Base-by-base conservation (phyloP, 1,140 invertebrate species). In the Diabrotica virgifera region DNA sequence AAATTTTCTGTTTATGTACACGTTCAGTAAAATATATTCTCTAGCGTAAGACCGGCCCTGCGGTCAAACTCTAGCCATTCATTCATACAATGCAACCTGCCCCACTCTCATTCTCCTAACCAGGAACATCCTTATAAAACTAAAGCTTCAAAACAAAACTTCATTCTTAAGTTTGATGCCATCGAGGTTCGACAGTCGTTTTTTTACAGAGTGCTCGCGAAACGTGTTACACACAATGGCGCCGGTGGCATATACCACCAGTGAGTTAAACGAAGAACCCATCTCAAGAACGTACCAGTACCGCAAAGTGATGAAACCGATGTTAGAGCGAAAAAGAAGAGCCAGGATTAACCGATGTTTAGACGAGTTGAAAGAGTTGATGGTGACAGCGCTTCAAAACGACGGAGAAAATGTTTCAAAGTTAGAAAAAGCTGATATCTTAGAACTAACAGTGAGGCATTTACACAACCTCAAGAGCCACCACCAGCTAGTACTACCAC, bases 361-460 rank as follows among this genome's bases (percentile, higher is more conserved):
- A 72, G 92, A 95, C 78, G 92, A 96, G 77, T 84, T 98, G 51
- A 97, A 97, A 79, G 91, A 93, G 76, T 81, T 97, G 70, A 94
- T 97, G 86, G 89, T 96, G 68, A 89, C 90, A 65, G 90, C 93
- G 52, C 79, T 94, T 6, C 90, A 93, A 68, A 86, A 88, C 55
- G 92, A 94, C 77, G 92, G 92, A 57, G 92, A 94, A 77, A 92
- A 92, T 79, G 92, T 94, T 51, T 90, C 92, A 46, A 96, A 97
- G 76, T 80, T 98, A 77, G 96, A 98, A 80, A 98, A 98, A 79
- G 95, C 96, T 11, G 96, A 98, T 80, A 96, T 98, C 75, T 84
- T 98, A 67, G 96, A 98, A 78, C 83, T 97, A 79, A 97, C 96
- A 2, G 95, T 98, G 11, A 87, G 91, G 70, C 94, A 96, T 76